Base-by-base conservation (phyloP, 2,797 vertebrate species). In the Cichlasoma orientale region DNA sequence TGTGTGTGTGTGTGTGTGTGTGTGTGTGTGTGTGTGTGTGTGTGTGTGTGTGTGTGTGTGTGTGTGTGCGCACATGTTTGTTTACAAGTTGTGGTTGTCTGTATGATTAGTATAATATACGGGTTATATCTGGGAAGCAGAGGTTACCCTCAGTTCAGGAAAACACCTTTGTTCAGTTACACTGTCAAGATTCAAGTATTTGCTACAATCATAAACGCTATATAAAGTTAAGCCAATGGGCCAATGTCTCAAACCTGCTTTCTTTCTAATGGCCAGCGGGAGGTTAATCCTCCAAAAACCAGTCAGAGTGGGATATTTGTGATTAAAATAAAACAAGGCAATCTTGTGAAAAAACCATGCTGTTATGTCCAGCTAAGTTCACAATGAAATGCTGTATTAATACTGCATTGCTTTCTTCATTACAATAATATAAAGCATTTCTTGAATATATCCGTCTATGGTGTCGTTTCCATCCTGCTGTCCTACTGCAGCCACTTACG, bases 71-170 rank as follows among this genome's bases (percentile, higher is more conserved):
- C 75, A 36, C 0, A 41, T 61, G 73, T 74, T 59, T 89, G 82
- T 82, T 85, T 84, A 74, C 47, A 54, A 36, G 23, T 3, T 47
- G 72, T 38, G 74, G 27, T 18, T 74, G 44, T 79, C 25, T 74
- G 29, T 59, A 54, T 29, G 47, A 69, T 79, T 58, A 53, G 25
- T 71, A 44, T 38, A 21, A 58, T 59, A 77, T 81, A 55, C 0
- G 27, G 73, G 83, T 3, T 38, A 41, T 53, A 68, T 78, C 76
- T 74, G 57, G 3, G 58, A 2, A 41, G 41, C 33, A 41, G 55
- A 68, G 83, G 82, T 82, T n/a, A 82, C 14, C 16, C 21, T 18
- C 5, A 69, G 77, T 79, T 82, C 82, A 79, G 55, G 74, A 16
- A 14, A 52, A 47, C 13, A 25, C 38, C 4, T 61, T 33, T 47